A percentile compares a stretch with the other conserved stretches of the same genome.
Conservation (phyloP, 2,113 vertebrate genomes). For the Forbesichthys agassizii region DNA sequence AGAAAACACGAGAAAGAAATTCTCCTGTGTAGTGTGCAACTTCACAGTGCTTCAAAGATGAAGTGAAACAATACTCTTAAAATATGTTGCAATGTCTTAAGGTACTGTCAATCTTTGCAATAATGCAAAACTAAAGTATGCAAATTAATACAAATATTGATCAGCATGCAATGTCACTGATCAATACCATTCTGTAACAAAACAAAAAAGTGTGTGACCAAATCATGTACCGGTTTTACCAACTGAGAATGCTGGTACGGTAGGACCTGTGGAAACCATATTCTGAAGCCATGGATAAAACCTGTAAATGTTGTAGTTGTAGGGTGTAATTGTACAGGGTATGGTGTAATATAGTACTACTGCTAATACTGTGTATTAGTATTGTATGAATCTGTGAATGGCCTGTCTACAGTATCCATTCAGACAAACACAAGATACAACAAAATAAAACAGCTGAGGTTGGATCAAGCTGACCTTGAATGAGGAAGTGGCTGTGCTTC, state of each 20-base stretch:
- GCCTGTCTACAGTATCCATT: conserved; percentile 19
- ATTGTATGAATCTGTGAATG: too few species aligned
- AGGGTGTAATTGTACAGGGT: too few species aligned
- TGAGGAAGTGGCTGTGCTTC: conserved; percentile 82
- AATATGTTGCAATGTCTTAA: background rate
- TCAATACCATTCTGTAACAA: background rate
- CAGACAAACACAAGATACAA: conserved; percentile 43
- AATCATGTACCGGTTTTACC: too few species aligned
- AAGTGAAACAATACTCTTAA: background rate
- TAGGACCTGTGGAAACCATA: too few species aligned
- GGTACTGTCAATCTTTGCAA: background rate
- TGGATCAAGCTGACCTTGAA: conserved; percentile 91
- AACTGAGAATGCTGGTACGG: too few species aligned
- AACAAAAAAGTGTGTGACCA: too few species aligned
- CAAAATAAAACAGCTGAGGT: conserved; percentile 80
- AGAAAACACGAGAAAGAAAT: too few species aligned
- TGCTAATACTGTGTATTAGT: too few species aligned
- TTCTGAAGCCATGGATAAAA: too few species aligned
- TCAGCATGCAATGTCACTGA: background rate
- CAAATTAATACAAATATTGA: background rate
- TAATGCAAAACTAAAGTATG: conserved; percentile 1
- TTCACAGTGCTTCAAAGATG: too few species aligned
- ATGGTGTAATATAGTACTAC: background rate
- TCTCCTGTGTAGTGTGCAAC: too few species aligned
- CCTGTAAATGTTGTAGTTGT: too few species aligned